phyloP scores from a whole-genome alignment of 2,113 vertebrate genomes.

The Tetraodon nigroviridis region DNA sequence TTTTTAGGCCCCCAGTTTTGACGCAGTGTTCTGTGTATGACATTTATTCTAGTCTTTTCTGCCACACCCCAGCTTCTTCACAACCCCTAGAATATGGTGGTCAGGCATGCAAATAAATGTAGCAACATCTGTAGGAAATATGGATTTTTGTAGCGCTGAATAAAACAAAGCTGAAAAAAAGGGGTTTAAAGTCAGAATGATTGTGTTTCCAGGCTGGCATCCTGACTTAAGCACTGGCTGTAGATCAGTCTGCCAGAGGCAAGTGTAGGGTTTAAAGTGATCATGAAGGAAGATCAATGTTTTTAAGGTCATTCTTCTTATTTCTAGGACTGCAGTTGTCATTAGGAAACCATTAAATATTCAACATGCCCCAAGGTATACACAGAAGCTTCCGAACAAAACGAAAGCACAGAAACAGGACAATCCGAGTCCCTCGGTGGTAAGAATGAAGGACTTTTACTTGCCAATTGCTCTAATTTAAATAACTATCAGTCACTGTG shows the following conservation, averaged over 20 bases:
- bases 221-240: constrained; percentile 27
- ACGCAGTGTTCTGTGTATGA: too few species aligned
- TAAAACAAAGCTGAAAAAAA: background rate
- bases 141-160: too few species aligned
- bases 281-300: constrained; percentile 68
- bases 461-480: constrained; percentile 43
- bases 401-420: constrained; percentile 54
- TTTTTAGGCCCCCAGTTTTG: too few species aligned
- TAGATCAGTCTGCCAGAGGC: constrained; percentile 49
- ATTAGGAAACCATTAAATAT: constrained; percentile 74
- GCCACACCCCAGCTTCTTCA: too few species aligned
- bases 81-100: too few species aligned
- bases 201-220: constrained; percentile 20
- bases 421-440: constrained; percentile 44
- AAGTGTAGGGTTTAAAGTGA: constrained; percentile 63
- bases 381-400: constrained; percentile 32
- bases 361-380: constrained; percentile 62
- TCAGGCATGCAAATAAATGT: too few species aligned
- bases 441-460: constrained; percentile 23
- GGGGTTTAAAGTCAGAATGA: background rate
- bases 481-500: constrained; percentile 34
- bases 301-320: constrained; percentile 72
- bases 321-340: constrained; percentile 67
- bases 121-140: too few species aligned
- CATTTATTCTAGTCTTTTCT: too few species aligned